Evolutionary conservation across 2,888 invertebrate species (phyloP).

Genomic region (Ctenicera cuprea): DNA sequence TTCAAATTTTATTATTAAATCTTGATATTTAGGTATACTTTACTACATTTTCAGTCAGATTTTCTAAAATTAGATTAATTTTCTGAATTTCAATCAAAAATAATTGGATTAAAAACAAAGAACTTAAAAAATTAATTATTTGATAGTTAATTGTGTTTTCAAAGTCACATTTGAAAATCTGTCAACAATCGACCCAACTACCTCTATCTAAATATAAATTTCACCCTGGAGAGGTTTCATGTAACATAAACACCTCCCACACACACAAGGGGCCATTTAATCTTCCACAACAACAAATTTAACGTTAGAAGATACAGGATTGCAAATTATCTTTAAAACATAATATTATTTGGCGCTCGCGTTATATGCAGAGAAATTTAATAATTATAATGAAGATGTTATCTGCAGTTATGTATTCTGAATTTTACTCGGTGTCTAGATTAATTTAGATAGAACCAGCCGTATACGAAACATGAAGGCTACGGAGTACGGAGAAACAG

Average conservation of each 20-base stretch:
- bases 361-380: neutral
- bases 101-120: too few relatives aligned
- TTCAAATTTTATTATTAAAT: too few relatives aligned
- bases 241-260: slow-evolving; percentile 30
- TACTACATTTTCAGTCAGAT: too few relatives aligned
- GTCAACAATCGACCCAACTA: slow-evolving; percentile 18
- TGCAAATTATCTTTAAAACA: slow-evolving; percentile 1
- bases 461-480: too few relatives aligned
- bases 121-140: too few relatives aligned
- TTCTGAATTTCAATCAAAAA: too few relatives aligned
- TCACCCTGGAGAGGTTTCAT: slow-evolving; percentile 29
- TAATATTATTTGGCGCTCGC: neutral
- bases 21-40: too few relatives aligned
- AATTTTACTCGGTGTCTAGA: too few relatives aligned
- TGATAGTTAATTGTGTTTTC: too few relatives aligned
- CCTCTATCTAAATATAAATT: slow-evolving; percentile 33
- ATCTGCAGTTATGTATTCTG: neutral
- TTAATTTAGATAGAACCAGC: too few relatives aligned
- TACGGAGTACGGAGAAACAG: too few relatives aligned
- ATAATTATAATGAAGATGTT: neutral
- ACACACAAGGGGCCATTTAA: slow-evolving; percentile 24
- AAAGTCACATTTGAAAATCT: neutral
- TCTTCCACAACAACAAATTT: slow-evolving; percentile 22
- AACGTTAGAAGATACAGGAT: neutral
- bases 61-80: too few relatives aligned